A percentile compares a stretch with the other conserved stretches of the same genome.
These are phyloP conservation scores for Saguinus midas DNA, from an alignment of 2,113 vertebrate species.

Conservation along the genomic window DNA sequence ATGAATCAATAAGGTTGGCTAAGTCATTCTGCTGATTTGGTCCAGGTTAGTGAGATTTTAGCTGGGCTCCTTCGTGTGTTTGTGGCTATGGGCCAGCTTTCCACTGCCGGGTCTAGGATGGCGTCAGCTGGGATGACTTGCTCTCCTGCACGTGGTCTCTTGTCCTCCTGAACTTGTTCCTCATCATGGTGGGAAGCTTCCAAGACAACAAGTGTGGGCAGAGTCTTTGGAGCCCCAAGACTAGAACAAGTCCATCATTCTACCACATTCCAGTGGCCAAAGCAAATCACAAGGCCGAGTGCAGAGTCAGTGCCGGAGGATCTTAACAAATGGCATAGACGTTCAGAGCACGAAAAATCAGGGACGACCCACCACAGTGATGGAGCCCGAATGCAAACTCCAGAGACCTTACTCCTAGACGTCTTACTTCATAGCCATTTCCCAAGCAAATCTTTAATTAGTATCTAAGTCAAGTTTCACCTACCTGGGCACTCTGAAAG, in stretches of 20 bases:
- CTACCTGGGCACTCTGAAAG: background rate
- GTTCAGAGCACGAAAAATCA: background rate
- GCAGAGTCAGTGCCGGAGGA: background rate
- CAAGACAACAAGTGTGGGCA: background rate
- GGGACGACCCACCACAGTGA: background rate
- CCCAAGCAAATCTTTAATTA: background rate
- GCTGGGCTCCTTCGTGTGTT: background rate
- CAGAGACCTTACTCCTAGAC: background rate
- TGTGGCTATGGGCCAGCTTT: too few relatives aligned
- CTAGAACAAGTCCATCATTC: rapidly evolving
- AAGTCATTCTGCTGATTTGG: background rate
- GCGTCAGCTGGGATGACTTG: background rate
- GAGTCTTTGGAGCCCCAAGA: background rate
- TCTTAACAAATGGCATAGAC: background rate
- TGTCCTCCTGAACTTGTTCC: background rate
- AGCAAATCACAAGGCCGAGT: background rate
- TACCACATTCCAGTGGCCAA: background rate
- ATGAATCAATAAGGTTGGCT: background rate
- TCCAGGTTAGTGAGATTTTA: background rate
- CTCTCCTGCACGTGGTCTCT: background rate
- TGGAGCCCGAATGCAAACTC: background rate
- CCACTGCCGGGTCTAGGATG: background rate
- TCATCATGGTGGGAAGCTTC: background rate
- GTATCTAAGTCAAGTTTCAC: background rate
- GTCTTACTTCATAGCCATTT: background rate